Percentiles rank a stretch among this genome's conserved stretches.
Evolutionary conservation across 2,797 vertebrate genomes (phyloP).

Genomic region (Carduelis carduelis): DNA sequence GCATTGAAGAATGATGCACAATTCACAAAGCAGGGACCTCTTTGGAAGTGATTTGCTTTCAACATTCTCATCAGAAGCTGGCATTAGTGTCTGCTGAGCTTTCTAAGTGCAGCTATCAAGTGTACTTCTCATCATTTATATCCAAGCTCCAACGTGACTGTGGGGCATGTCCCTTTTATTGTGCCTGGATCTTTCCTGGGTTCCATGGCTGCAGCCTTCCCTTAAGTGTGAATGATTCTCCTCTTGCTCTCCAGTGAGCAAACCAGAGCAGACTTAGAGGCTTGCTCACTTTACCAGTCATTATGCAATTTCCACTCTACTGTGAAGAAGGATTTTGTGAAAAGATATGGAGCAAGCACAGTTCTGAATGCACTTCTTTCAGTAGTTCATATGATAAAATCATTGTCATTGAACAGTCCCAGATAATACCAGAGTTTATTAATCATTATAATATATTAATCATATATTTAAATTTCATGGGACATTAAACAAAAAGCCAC

Average conservation of each 20-base stretch:
- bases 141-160: background rate
- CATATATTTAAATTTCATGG: background rate
- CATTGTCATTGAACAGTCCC: background rate
- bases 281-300: background rate
- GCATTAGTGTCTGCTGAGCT: background rate
- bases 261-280: background rate
- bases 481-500: background rate
- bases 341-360: background rate
- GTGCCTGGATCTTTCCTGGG: background rate
- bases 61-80: background rate
- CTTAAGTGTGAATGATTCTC: background rate
- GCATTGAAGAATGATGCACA: background rate
- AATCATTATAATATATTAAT: background rate
- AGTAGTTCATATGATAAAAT: background rate
- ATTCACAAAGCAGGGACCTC: background rate
- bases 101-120: background rate
- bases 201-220: background rate
- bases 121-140: background rate
- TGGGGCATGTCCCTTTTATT: accelerated
- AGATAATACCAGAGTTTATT: slow-evolving; percentile 1
- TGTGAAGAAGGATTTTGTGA: background rate
- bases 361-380: background rate
- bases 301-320: background rate
- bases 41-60: background rate
- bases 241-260: background rate